These are phyloP conservation scores for Cotesia typhae DNA, from an alignment of 1,140 invertebrate species.

Conservation along the genomic window DNA sequence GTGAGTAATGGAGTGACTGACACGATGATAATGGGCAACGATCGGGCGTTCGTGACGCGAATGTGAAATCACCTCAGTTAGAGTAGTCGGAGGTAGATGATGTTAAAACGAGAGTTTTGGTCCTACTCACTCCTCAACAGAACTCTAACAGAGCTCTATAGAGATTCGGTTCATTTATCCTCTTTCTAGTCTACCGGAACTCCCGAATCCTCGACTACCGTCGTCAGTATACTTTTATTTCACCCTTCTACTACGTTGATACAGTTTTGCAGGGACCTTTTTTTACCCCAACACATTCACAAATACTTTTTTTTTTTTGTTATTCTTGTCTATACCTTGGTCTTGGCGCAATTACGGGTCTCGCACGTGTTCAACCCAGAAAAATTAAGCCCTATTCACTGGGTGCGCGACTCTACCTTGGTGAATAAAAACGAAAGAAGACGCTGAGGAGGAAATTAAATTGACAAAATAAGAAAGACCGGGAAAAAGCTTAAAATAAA, in stretches of 20 bases:
- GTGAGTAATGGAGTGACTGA: conserved; percentile 26
- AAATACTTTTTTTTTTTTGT: no score
- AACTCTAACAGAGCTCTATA: no score
- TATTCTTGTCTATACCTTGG: background rate
- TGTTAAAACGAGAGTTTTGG: no score
- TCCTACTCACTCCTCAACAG: no score
- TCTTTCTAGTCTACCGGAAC: conserved; percentile 18
- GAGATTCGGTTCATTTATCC: conserved; percentile 21
- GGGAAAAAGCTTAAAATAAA: conserved; percentile 9
- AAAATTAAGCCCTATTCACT: conserved; percentile 50
- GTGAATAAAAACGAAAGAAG: conserved; percentile 5
- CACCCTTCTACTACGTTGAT: conserved; percentile 9
- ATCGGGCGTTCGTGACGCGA: conserved; percentile 37
- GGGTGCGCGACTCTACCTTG: conserved; percentile 6
- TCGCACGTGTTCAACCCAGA: conserved; percentile 37
- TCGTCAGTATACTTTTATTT: conserved; percentile 19
- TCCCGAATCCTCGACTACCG: background rate
- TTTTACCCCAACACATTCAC: background rate
- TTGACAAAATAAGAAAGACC: conserved; percentile 41
- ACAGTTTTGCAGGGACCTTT: conserved; percentile 9
- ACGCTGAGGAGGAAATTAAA: conserved; percentile 46
- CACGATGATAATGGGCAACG: conserved; percentile 37
- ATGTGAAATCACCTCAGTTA: conserved; percentile 30
- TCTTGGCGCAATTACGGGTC: conserved; percentile 10
- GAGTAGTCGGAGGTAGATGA: background rate